Evolutionary conservation across 2,888 invertebrate species (phyloP).

Genomic region (Pycnomerus fuliginosus): DNA sequence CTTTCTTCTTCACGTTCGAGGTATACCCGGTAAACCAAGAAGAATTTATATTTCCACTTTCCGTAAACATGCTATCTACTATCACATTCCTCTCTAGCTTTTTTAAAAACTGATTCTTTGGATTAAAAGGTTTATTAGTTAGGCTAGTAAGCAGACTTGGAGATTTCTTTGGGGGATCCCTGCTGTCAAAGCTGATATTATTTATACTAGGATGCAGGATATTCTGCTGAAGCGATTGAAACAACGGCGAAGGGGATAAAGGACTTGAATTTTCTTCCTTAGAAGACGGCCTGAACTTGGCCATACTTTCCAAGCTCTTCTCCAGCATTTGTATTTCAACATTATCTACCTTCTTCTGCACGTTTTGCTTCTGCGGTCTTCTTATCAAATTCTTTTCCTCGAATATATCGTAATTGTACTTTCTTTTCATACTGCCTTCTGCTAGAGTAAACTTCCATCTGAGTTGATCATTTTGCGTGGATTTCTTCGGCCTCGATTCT

Average conservation of each 20-base stretch:
- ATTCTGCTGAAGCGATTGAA: conserved; percentile 45
- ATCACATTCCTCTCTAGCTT: conserved; percentile 40
- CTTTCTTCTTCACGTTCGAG: conserved; percentile 34
- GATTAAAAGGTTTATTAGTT: conserved; percentile 25
- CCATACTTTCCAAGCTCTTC: conserved; percentile 41
- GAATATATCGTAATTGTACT: conserved; percentile 38
- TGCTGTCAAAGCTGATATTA: not conserved
- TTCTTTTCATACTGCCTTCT: conserved; percentile 45
- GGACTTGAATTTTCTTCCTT: conserved; percentile 10
- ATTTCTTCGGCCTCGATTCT: conserved; percentile 32
- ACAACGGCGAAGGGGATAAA: conserved; percentile 40
- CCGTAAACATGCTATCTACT: conserved; percentile 38
- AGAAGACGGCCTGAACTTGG: conserved; percentile 28
- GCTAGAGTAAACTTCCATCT: conserved; percentile 47
- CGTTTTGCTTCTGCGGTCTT: not conserved
- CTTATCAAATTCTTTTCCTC: conserved; percentile 34
- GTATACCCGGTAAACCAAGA: conserved; percentile 36
- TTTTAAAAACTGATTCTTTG: conserved; percentile 35
- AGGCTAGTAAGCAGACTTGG: conserved; percentile 28
- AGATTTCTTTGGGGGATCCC: conserved; percentile 37
- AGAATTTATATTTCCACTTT: conserved; percentile 30
- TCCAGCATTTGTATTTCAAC: conserved; percentile 43
- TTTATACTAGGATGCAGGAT: conserved; percentile 5
- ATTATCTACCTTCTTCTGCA: too few relatives aligned
- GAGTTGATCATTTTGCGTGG: conserved; percentile 34